phyloP scores from a whole-genome alignment of 2,797 vertebrate genomes.

The Gadopsis marmoratus region DNA sequence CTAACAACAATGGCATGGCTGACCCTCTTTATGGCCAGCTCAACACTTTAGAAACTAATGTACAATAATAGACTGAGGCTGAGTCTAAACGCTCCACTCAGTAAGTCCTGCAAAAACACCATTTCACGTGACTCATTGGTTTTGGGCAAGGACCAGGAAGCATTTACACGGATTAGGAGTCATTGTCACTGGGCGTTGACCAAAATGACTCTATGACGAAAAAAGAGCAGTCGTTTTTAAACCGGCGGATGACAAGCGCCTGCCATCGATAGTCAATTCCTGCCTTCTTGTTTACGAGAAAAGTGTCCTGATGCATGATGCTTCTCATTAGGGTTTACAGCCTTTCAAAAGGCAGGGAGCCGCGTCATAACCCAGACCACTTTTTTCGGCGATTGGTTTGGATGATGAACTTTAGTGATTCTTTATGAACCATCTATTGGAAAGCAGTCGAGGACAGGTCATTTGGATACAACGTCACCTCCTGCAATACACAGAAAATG shows the following conservation, averaged over 20 bases:
- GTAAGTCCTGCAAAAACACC: constrained; percentile 12
- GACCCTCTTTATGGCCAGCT: not conserved
- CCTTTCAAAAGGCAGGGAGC: not conserved
- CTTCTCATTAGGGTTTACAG: not conserved
- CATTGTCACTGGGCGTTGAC: not conserved
- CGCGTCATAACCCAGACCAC: not conserved
- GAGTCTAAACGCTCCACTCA: constrained; percentile 1
- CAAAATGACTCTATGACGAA: constrained; percentile 16
- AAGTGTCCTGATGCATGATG: not conserved
- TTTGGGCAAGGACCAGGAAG: not conserved
- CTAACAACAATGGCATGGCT: not conserved
- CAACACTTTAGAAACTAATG: not conserved
- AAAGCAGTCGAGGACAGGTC: constrained; percentile 58
- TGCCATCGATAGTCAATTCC: not conserved
- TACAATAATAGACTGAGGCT: not conserved
- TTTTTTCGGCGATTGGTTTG: constrained; percentile 1
- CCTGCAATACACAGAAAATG: constrained; percentile 33
- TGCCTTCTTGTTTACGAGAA: not conserved
- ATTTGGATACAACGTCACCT: constrained; percentile 52
- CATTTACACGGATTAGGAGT: constrained; percentile 1
- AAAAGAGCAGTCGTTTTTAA: not conserved
- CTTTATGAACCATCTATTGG: not conserved
- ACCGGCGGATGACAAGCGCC: not conserved
- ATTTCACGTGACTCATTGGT: constrained; percentile 11
- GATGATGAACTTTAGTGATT: not conserved